Conservation (phyloP, 1,140 invertebrate species). For the Hydropsyche tenuis region DNA sequence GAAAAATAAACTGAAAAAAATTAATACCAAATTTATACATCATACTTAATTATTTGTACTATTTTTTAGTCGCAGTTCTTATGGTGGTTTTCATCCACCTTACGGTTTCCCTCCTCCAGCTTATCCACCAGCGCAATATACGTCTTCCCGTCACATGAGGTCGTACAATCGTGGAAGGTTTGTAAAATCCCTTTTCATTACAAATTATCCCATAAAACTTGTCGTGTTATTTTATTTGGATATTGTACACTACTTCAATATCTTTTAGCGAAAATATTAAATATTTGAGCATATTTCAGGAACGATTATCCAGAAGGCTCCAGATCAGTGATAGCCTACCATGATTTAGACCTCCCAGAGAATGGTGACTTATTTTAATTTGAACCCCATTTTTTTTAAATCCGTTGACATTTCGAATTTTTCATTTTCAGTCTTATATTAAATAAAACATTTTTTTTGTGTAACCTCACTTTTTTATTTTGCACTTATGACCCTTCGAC, state of each 20-base stretch:
- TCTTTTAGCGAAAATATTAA: too few species aligned
- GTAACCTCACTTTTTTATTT: too few species aligned
- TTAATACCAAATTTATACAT: too few species aligned
- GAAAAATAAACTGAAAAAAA: constrained; percentile 32
- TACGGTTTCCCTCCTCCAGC: constrained; percentile 47
- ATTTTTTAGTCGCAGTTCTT: constrained; percentile 57
- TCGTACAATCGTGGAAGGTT: constrained; percentile 51
- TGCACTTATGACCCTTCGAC: not conserved
- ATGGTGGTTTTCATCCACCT: constrained; percentile 52
- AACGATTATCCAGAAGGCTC: constrained; percentile 65
- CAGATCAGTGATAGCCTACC: constrained; percentile 79
- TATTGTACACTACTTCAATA: not conserved
- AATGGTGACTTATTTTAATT: constrained; percentile 65
- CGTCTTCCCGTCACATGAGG: constrained; percentile 37
- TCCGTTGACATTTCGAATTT: not conserved
- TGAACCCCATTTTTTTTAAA: not conserved
- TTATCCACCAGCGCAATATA: constrained; percentile 38
- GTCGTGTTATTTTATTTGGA: not conserved
- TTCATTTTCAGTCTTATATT: too few species aligned
- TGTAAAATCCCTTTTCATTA: not conserved
- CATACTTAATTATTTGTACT: too few species aligned
- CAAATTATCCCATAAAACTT: not conserved
- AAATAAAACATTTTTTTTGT: too few species aligned
- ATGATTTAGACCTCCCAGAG: constrained; percentile 84
- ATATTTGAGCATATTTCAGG: constrained; percentile 61